A percentile compares a stretch with the other conserved stretches of the same genome.
These are phyloP conservation scores for Palythoa grandis DNA, from an alignment of 92 coral and sea anemone species.

Conservation along the genomic window DNA sequence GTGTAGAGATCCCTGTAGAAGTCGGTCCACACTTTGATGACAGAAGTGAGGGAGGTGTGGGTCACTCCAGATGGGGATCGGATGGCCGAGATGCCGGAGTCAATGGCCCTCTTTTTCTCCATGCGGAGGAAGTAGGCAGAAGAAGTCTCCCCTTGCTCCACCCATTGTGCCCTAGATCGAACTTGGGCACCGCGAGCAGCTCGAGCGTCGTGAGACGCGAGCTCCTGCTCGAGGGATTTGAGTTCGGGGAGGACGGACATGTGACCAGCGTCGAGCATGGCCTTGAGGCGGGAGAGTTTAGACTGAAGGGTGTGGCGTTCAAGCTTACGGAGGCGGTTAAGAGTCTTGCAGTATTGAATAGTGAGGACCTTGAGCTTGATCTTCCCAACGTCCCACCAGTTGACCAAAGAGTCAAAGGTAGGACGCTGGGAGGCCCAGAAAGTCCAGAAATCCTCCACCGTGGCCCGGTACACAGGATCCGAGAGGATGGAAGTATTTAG, in stretches of 20 bases:
- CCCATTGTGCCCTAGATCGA: constrained; percentile 25
- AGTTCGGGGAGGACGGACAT: constrained; percentile 33
- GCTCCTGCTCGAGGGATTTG: background rate
- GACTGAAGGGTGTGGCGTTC: background rate
- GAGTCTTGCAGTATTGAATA: background rate
- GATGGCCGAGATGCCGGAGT: background rate
- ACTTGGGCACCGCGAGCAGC: constrained; percentile 34
- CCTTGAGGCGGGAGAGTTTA: background rate
- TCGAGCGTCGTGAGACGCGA: background rate
- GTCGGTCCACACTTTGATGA: constrained; percentile 12
- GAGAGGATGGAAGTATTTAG: constrained; percentile 2
- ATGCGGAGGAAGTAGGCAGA: constrained; percentile 19
- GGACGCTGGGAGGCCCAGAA: constrained; percentile 11
- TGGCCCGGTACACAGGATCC: background rate
- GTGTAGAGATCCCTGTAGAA: constrained; percentile 18
- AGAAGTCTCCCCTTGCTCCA: constrained; percentile 31
- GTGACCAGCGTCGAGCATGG: constrained; percentile 1
- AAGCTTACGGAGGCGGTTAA: background rate
- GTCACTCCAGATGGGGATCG: background rate
- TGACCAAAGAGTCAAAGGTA: constrained; percentile 3
- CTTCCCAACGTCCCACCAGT: constrained; percentile 46
- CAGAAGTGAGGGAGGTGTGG: background rate
- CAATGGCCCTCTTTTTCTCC: constrained; percentile 1
- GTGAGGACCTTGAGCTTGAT: background rate
- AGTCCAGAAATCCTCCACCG: constrained; percentile 7